Evolutionary conservation across 2,113 vertebrate genomes (phyloP).

Genomic region (Dipodomys ordii): DNA sequence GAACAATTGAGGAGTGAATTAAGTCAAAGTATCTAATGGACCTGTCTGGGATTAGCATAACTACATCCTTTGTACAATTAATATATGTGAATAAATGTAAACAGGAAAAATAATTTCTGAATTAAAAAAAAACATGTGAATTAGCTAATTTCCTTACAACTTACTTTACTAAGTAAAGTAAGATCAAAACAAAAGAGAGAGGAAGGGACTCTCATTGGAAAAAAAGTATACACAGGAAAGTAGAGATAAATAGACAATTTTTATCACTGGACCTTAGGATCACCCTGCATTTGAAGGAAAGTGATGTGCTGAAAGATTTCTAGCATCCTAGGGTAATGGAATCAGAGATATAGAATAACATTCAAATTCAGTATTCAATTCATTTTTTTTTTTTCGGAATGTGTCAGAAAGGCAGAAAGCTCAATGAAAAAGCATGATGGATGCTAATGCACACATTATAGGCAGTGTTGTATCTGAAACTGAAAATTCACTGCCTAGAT

Average conservation of each 20-base stretch:
- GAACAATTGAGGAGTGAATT: no score
- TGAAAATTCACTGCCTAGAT: slow-evolving; percentile 42
- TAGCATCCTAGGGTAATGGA: neutral
- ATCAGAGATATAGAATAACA: slow-evolving; percentile 21
- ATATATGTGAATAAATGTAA: no score
- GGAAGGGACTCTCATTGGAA: neutral
- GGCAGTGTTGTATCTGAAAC: slow-evolving; percentile 41
- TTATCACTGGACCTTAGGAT: neutral
- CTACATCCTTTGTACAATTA: no score
- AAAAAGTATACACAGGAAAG: neutral
- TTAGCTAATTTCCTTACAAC: slow-evolving; percentile 23
- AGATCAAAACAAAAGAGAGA: neutral
- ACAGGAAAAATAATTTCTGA: neutral
- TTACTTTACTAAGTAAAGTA: slow-evolving; percentile 7
- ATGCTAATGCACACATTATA: slow-evolving; percentile 24
- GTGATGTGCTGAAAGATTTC: neutral
- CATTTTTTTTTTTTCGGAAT: neutral
- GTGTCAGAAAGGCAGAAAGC: neutral
- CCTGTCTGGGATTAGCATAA: no score
- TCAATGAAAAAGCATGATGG: slow-evolving; percentile 52
- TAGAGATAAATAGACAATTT: neutral
- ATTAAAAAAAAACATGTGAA: neutral
- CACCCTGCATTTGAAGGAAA: neutral
- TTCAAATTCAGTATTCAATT: neutral
- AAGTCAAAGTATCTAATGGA: no score